These are phyloP conservation scores for Lordiphosa andalusiaca DNA, from an alignment of 2,888 invertebrate species.

Conservation along the genomic window DNA sequence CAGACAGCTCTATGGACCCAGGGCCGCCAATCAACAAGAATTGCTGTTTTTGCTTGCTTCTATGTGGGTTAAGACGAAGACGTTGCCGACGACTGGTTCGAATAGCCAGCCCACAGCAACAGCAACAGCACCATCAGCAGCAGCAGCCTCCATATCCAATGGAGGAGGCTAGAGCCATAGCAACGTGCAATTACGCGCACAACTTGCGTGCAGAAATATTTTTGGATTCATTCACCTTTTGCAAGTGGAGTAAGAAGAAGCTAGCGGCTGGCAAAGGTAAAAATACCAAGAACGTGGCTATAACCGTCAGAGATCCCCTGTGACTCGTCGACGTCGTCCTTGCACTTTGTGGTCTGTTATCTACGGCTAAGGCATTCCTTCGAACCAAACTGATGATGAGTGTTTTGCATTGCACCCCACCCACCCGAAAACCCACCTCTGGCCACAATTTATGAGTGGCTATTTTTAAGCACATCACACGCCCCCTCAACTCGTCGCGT, in stretches of 20 bases:
- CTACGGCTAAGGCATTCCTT: constrained; percentile 35
- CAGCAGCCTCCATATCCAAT: constrained; percentile 23
- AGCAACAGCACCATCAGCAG: constrained; percentile 5
- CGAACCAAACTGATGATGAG: constrained; percentile 20
- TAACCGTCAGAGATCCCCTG: not conserved
- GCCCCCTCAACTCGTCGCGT: constrained; percentile 50
- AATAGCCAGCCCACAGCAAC: constrained; percentile 16
- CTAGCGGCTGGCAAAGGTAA: not conserved
- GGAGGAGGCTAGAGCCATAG: constrained; percentile 20
- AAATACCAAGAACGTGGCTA: constrained; percentile 3
- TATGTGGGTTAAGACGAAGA: constrained; percentile 46
- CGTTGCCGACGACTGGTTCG: constrained; percentile 21
- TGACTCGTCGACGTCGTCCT: constrained; percentile 33
- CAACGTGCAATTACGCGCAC: constrained; percentile 56
- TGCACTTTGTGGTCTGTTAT: constrained; percentile 42
- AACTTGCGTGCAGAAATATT: constrained; percentile 62
- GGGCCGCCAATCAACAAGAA: constrained; percentile 1
- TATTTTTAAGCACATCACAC: constrained; percentile 28
- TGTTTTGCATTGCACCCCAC: constrained; percentile 1
- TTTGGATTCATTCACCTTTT: constrained; percentile 60
- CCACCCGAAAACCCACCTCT: constrained; percentile 27
- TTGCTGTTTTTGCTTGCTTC: constrained; percentile 8
- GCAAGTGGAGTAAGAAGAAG: constrained; percentile 12
- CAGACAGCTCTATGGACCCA: not conserved
- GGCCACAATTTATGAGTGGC: constrained; percentile 26